Percentiles rank a stretch among this genome's conserved stretches.
phyloP scores from a whole-genome alignment of 2,888 invertebrate genomes.

The Dyspetes luteomarginatus region DNA sequence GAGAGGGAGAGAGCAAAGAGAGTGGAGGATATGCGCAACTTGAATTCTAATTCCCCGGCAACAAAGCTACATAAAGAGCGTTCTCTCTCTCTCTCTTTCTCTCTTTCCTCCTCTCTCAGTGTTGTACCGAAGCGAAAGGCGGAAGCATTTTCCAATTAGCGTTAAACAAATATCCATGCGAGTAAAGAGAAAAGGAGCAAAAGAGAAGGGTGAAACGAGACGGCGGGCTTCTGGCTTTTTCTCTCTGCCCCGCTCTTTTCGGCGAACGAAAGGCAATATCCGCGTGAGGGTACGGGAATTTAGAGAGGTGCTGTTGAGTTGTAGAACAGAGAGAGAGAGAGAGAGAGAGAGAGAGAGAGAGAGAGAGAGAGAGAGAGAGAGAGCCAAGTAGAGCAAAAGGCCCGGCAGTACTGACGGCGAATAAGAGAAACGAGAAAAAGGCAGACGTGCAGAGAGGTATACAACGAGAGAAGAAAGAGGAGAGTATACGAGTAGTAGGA shows the following conservation, averaged over 20 bases:
- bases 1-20: slow-evolving; percentile 20
- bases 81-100: background rate
- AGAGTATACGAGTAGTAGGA: background rate
- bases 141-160: slow-evolving; percentile 78
- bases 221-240: slow-evolving; percentile 27
- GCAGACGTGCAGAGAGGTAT: background rate
- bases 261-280: slow-evolving; percentile 62
- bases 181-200: slow-evolving; percentile 46
- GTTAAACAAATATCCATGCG: slow-evolving; percentile 79
- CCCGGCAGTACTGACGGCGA: slow-evolving; percentile 7
- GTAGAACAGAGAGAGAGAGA: slow-evolving; percentile 19
- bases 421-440: slow-evolving; percentile 10
- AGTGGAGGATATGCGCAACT: slow-evolving; percentile 51
- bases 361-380: too few relatives aligned
- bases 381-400: background rate
- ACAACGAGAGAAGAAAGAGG: background rate
- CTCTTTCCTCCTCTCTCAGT: too few relatives aligned
- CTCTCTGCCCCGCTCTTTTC: background rate
- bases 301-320: slow-evolving; percentile 36
- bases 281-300: slow-evolving; percentile 31
- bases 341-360: too few relatives aligned
- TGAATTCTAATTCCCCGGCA: slow-evolving; percentile 68
- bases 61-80: slow-evolving; percentile 53
- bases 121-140: slow-evolving; percentile 62
- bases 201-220: slow-evolving; percentile 9